Evolutionary conservation across 2,888 invertebrate species (phyloP).

Genomic region (Cerastoderma edule): DNA sequence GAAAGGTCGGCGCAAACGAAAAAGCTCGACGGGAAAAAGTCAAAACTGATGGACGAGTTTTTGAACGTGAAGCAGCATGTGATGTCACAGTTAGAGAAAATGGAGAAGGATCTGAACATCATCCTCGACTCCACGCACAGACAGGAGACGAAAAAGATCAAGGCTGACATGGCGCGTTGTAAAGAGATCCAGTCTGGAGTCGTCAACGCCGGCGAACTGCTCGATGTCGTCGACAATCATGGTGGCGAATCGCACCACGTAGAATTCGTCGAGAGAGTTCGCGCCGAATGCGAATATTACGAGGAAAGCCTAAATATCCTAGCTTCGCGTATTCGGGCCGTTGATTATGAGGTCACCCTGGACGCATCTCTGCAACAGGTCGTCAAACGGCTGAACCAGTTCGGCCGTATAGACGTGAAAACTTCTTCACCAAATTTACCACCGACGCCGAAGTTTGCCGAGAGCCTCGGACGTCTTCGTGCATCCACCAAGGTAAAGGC

Average conservation of each 20-base stretch:
- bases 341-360: conserved; percentile 62
- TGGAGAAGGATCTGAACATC: conserved; percentile 61
- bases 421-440: conserved; percentile 59
- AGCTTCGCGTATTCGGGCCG: conserved; percentile 51
- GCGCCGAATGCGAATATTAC: conserved; percentile 63
- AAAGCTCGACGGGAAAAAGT: conserved; percentile 59
- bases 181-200: conserved; percentile 62
- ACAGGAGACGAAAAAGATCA: conserved; percentile 59
- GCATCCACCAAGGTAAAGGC: conserved; percentile 52
- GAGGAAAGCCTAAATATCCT: conserved; percentile 62
- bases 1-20: conserved; percentile 57
- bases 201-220: conserved; percentile 53
- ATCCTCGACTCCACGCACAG: conserved; percentile 64
- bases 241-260: conserved; percentile 63
- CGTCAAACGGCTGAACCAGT: conserved; percentile 58
- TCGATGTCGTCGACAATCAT: conserved; percentile 58
- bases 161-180: conserved; percentile 57
- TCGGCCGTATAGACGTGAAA: conserved; percentile 60
- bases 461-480: conserved; percentile 33
- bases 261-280: conserved; percentile 57
- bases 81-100: conserved; percentile 63
- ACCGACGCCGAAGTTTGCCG: conserved; percentile 54
- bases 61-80: conserved; percentile 58
- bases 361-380: conserved; percentile 60
- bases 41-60: conserved; percentile 63